Evolutionary conservation across 53 echinoderm and acorn worm species (phyloP), one percentile per base, ranked within the genome.

Genomic region (Antedon mediterranea): DNA sequence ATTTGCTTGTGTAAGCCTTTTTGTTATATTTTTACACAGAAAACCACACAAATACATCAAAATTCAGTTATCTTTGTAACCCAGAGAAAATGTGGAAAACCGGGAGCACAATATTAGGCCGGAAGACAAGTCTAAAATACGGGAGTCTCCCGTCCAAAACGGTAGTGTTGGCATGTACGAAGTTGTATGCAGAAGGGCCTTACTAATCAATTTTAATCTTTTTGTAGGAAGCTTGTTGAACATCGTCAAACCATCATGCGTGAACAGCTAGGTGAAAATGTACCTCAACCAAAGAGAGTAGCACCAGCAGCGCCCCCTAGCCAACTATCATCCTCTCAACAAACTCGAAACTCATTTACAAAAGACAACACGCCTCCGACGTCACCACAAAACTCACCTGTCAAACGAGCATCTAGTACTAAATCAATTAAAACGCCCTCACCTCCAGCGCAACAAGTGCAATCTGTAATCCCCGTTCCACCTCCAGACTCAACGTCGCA

Each of bases 161-260:
- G n/a, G n/a, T n/a, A n/a, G n/a, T n/a, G n/a, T n/a, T n/a, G n/a
- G n/a, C n/a, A n/a, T n/a, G n/a, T n/a, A n/a, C n/a, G n/a, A n/a
- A n/a, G n/a, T n/a, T n/a, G n/a, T n/a, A n/a, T n/a, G n/a, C n/a
- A n/a, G n/a, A n/a, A n/a, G n/a, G n/a, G n/a, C n/a, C n/a, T n/a
- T n/a, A n/a, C n/a, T n/a, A n/a, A n/a, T n/a, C n/a, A n/a, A n/a
- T n/a, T n/a, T n/a, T n/a, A n/a, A n/a, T n/a, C n/a, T 76, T 31
- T 73, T 42, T 31, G 33, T 75, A 95, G 95, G 77, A 95, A 95
- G 75, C 87, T 95, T 70, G 75, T 91, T 13, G 87, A 95, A 85
- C 95, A 95, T 75, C 83, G 95, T 34, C 85, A 89, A 34, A 74
- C 79, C 0, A 87, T 89, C 33, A 32, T 89, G 29, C 77, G 85